Evolutionary conservation across 2,113 vertebrate genomes (phyloP).

Genomic region (Nothoprocta pentlandii): DNA sequence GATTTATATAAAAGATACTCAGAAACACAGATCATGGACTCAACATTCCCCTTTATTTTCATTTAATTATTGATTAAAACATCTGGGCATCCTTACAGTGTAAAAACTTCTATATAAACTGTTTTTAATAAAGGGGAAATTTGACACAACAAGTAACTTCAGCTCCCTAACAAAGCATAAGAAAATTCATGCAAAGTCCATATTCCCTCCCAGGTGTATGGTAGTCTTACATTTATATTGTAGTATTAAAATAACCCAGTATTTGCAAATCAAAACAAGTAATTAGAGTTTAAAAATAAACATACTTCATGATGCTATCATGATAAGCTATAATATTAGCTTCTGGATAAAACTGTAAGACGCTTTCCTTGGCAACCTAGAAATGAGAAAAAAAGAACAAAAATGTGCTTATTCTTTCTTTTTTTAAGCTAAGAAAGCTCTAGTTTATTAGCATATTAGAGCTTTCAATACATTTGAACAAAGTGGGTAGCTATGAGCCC

Average conservation of each 20-base stretch:
- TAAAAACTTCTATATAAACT: background rate
- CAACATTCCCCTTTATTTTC: background rate
- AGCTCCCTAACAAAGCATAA: background rate
- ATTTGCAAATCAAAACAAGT: slow-evolving; percentile 33
- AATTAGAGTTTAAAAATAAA: slow-evolving; percentile 64
- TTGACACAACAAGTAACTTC: background rate
- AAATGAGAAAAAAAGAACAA: slow-evolving; percentile 64
- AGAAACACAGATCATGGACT: background rate
- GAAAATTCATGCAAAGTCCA: slow-evolving; percentile 22
- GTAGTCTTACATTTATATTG: background rate
- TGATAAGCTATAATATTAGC: slow-evolving; percentile 96
- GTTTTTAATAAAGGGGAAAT: slow-evolving; percentile 1
- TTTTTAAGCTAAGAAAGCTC: slow-evolving; percentile 30
- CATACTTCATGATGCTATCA: slow-evolving; percentile 98
- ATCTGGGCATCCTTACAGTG: background rate
- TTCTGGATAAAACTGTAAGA: slow-evolving; percentile 92
- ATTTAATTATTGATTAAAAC: background rate
- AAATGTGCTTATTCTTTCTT: slow-evolving; percentile 33
- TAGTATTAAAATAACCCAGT: slow-evolving; percentile 24
- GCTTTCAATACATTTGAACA: background rate
- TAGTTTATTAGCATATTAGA: background rate
- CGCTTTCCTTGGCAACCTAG: slow-evolving; percentile 98
- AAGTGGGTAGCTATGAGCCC: background rate
- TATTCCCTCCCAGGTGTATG: background rate
- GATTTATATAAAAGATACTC: background rate